Evolutionary conservation across 2,113 vertebrate species (phyloP).

Genomic region (Bubo scandiacus): DNA sequence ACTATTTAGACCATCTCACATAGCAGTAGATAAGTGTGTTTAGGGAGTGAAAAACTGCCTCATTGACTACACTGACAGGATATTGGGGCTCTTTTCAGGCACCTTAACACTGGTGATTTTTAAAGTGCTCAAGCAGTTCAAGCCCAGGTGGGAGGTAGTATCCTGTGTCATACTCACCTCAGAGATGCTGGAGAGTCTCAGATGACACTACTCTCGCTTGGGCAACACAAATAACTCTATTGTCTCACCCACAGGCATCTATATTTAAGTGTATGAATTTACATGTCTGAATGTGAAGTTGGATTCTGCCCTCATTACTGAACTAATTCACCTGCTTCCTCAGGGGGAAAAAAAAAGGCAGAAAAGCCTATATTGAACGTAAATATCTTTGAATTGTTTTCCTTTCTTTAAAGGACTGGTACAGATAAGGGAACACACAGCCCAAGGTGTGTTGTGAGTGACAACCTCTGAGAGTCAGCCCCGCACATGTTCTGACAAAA

Average conservation of each 20-base stretch:
- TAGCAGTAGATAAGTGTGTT: neutral
- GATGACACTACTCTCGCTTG: neutral
- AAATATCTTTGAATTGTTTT: neutral
- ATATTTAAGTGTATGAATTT: neutral
- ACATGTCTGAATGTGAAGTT: neutral
- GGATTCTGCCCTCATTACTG: neutral
- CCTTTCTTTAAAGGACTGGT: neutral
- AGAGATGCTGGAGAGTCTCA: neutral
- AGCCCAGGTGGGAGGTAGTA: neutral
- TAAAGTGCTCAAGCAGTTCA: neutral
- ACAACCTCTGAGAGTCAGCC: neutral
- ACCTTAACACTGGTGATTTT: neutral
- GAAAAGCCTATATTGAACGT: neutral
- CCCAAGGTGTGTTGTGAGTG: neutral
- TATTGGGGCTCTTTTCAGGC: neutral
- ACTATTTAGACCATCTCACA: neutral
- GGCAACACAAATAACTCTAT: neutral
- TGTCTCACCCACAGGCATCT: neutral
- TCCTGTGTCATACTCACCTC: neutral
- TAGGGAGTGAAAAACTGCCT: neutral
- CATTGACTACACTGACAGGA: neutral
- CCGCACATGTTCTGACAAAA: neutral
- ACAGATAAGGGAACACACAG: neutral
- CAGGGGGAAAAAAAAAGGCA: neutral
- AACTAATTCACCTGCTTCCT: neutral